Percentiles rank a stretch among this genome's conserved stretches.
Evolutionary conservation across 2,888 invertebrate genomes (phyloP).

Genomic region (Antheraea assamensis): DNA sequence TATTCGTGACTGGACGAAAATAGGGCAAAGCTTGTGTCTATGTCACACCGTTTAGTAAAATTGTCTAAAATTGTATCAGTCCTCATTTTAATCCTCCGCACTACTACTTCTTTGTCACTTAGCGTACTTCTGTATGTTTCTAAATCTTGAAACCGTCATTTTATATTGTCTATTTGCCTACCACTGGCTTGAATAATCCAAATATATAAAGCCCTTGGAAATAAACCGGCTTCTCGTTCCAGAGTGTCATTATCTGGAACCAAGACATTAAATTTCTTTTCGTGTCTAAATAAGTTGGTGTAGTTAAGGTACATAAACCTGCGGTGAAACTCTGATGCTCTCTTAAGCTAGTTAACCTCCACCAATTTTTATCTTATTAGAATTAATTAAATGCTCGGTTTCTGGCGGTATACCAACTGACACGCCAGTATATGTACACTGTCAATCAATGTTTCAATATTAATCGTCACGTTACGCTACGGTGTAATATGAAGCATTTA

Average conservation of each 20-base stretch:
- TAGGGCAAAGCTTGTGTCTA: constrained; percentile 29
- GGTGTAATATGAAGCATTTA: constrained; percentile 41
- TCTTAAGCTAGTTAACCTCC: no score
- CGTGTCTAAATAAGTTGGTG: background rate
- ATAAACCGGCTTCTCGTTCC: background rate
- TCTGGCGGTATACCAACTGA: background rate
- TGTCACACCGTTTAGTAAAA: constrained; percentile 43
- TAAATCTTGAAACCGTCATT: no score
- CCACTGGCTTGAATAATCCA: background rate
- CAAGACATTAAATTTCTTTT: background rate
- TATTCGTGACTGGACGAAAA: constrained; percentile 52
- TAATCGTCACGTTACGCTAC: constrained; percentile 16
- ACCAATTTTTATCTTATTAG: no score
- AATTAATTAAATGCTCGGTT: background rate
- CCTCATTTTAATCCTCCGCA: no score
- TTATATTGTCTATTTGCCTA: background rate
- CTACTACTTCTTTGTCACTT: no score
- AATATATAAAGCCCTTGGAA: background rate
- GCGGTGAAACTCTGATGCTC: no score
- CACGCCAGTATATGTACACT: no score
- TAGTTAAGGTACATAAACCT: no score
- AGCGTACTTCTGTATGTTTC: no score
- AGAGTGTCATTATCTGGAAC: background rate
- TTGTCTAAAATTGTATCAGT: background rate
- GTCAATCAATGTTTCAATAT: background rate